Percentiles rank a stretch among this genome's conserved stretches.
Evolutionary conservation across 2,113 vertebrate genomes (phyloP).

Genomic region (Callipepla squamata): DNA sequence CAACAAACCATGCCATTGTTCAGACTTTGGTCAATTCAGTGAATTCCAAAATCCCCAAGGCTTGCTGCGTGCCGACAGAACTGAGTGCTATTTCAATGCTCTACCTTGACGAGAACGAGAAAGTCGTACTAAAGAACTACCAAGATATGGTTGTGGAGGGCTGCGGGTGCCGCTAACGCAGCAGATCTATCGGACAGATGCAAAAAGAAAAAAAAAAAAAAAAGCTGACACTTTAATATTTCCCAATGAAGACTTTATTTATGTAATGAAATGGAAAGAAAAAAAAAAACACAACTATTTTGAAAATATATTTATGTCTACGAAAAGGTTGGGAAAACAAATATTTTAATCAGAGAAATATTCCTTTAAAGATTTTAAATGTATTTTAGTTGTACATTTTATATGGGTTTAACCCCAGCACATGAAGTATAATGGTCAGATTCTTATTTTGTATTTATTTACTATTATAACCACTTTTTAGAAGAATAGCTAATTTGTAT

Average conservation of each 20-base stretch:
- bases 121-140: constrained; percentile 99
- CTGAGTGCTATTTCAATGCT: constrained; percentile 98
- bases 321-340: constrained; percentile 94
- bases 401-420: constrained; percentile 97
- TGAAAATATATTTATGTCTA: constrained; percentile 99
- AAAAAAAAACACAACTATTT: constrained; percentile 91
- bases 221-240: constrained; percentile 91
- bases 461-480: constrained; percentile 99
- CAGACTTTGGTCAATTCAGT: constrained; percentile 99
- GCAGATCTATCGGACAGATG: constrained; percentile 73
- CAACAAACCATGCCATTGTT: constrained; percentile 98
- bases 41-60: constrained; percentile 97
- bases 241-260: constrained; percentile 99
- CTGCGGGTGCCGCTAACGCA: constrained; percentile 93
- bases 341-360: constrained; percentile 99
- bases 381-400: constrained; percentile 99
- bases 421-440: constrained; percentile 99
- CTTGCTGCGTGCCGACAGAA: constrained; percentile 97
- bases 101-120: constrained; percentile 97
- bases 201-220: constrained; percentile 28
- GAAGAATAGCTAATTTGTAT: constrained; percentile 99
- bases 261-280: constrained; percentile 90
- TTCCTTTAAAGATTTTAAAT: constrained; percentile 97
- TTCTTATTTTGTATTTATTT: constrained; percentile 99
- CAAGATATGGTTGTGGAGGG: constrained; percentile 99